Base-by-base conservation (phyloP, 2,797 vertebrate species). In the Notolabrus celidotus region DNA sequence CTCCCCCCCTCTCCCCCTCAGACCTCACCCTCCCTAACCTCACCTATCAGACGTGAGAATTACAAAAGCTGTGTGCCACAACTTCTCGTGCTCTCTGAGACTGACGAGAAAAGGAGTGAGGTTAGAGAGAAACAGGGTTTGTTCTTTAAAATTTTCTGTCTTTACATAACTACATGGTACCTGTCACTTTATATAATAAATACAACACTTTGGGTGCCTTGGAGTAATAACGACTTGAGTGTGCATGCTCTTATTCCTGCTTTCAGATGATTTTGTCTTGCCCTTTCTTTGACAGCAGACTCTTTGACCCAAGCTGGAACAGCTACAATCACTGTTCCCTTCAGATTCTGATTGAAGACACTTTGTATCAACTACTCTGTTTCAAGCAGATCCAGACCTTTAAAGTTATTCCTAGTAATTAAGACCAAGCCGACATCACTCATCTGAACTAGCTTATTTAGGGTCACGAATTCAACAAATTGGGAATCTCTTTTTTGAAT, bases 81-180 rank as follows among this genome's bases (percentile, higher is more conserved):
- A 41, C 47, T 60, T 67, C 27, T 60, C 25, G 27, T 9, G 14
- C 19, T 41, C 47, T 54, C 33, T 42, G 56, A 49, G 27, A 42
- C 27, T 10, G 11, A 59, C 49, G 53, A 25, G 47, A 49, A 7
- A 19, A 57, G 46, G 7, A 2, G 22, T 7, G 23, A 47, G 15
- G 22, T 47, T 7, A 6, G 47, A 5, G 25, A 16, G 12, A 11
- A 46, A 38, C 39, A 36, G 31, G 10, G 33, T 39, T 27, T 47
- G 12, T 11, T 29, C 33, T 20, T 36, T 7, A 3, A 1, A 11
- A 42, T 1, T 19, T 42, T 19, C 39, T 19, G 10, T 64, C 27
- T 43, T 31, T 33, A 19, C n/a, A 19, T 54, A 2, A 39, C 29
- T 31, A 23, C 33, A 54, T 47, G 15, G 3, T 10, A 46, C 3